Evolutionary conservation across 2,888 invertebrate genomes (phyloP), one percentile per base, ranked within the genome.

Genomic region (Morpho achilles): DNA sequence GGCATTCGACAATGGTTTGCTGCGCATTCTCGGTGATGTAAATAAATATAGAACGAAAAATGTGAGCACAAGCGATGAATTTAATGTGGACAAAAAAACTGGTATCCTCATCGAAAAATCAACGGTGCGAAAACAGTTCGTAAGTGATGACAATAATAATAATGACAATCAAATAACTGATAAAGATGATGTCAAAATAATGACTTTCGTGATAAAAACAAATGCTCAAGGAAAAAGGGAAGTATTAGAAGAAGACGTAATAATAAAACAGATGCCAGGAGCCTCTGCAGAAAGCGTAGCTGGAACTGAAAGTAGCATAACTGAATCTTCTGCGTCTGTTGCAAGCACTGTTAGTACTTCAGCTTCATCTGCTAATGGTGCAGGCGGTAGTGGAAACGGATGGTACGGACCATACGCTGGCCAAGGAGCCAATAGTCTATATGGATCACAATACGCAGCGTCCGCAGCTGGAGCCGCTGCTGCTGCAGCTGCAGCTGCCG

Each of bases 171-270:
- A 77, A 51, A 75, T 72, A 47, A 32, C 32, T 32, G 61, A 73
- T 16, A 66, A 32, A 6, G 44, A n/a, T 10, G 52, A 52, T 8
- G 9, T 44, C 0, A 39, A 52, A 44, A 32, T 73, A 3, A 70
- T 68, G 62, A 77, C 64, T 0, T 64, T 80, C 3, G 65, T 69
- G 0, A 74, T 83, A 2, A 71, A 69, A 16, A 63, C 64, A 0
- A 82, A 84, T 55, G 71, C 68, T 2, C 9, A 47, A 0, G 87
- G 86, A 4, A 67, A 75, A 8, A 76, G 81, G 65, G 64, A 52
- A 0, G 67, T 86, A 7, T 66, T 63, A n/a, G 84, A 87, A 67
- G 72, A 79, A 64, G 84, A 87, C 65, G 71, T 77, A 0, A 65
- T 77, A 1, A 74, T 84, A 9, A 74, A 73, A 43, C 71, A 60